Evolutionary conservation across 2,888 invertebrate species (phyloP), one percentile per base, ranked within the genome.

Genomic region (Hyposoter didymator): DNA sequence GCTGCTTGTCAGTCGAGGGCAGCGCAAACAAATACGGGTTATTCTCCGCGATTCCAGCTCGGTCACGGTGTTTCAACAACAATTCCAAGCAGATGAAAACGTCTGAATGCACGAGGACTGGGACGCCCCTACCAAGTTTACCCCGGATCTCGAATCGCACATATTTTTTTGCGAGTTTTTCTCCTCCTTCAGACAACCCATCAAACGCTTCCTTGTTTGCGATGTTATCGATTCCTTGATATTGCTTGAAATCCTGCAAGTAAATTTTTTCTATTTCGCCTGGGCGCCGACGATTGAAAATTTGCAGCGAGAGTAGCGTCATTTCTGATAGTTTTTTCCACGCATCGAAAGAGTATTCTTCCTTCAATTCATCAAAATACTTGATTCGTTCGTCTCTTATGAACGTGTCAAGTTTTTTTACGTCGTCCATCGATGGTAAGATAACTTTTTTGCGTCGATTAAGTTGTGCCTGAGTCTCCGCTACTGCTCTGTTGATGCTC

Each of bases 271-370:
- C 88, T 0, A 88, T 86, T 83, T 89, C 89, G 3, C 90, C 90
- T 0, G 90, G 72, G 19, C 88, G 76, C 14, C 89, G 87, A 35
- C 89, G 87, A 82, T 90, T 90, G 39, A 90, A 89, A 8, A 89
- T 19, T 67, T 87, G 87, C 7, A 89, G 55, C 7, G 85, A 84
- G 10, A 87, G 73, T 1, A 90, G 47, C 7, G 84, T 84, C 8
- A 28, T 47, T 82, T 89, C 84, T 52, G 87, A 85, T 5, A 90
- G 78, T 49, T 79, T 62, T 32, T 17, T 43, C 89, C 89, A 89
- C 0, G 35, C 2, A 17, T 28, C 19, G 12, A 55, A 66, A 7
- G 76, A 82, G 70, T 80, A 86, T 73, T 39, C 14, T 45, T 67
- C 35, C 14, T 73, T 75, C 28, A 88, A 83, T 49, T 8, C 39